Base-by-base conservation (phyloP, 1,140 invertebrate genomes). In the Formica selysi region DNA sequence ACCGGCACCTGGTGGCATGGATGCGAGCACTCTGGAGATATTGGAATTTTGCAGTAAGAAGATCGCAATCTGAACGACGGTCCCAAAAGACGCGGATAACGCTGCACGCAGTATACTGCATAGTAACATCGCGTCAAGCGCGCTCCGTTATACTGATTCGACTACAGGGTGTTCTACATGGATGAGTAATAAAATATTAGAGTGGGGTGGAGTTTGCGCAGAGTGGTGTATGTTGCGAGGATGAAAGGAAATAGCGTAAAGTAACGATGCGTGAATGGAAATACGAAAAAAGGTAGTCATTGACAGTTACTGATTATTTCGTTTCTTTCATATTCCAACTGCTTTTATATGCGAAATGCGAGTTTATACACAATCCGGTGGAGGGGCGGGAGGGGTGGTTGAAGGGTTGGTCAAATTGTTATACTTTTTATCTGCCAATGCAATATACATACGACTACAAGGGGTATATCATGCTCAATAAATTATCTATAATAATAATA, bases 1-100 rank as follows among this genome's bases (percentile, higher is more conserved):
- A 94, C 93, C 93, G 87, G 93, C 92, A 65, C 93, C 93, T 36
- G 93, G 93, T 44, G 93, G 93, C 68, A 94, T 89, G 29, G 92
- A 92, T 8, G 92, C 93, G 48, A 91, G 86, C 29, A 91, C 91
- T 64, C 65, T 90, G 67, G 26, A 88, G 29, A 89, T 67, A 51
- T 90, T 80, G 22, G 78, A 88, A 59, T 86, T 85, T 22, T 88
- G 86, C 61, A 89, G 79, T 7, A 90, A 73, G 6, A 92, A 81
- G 44, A 90, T 79, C n/a, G 90, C 38, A 41, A 92, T 84, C 81
- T 90, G 89, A 44, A 88, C 81, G 26, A 90, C 29, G 8, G 88
- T 88, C 64, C 89, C 74, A 70, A 91, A 78, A 38, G 89, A 88
- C 80, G 89, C 62, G 71, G 83, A 88, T 38, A 91, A 71, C 79